A percentile compares a stretch with the other conserved stretches of the same genome.
phyloP scores from a whole-genome alignment of 2,888 invertebrate species.

The Leptodirus hochenwartii region DNA sequence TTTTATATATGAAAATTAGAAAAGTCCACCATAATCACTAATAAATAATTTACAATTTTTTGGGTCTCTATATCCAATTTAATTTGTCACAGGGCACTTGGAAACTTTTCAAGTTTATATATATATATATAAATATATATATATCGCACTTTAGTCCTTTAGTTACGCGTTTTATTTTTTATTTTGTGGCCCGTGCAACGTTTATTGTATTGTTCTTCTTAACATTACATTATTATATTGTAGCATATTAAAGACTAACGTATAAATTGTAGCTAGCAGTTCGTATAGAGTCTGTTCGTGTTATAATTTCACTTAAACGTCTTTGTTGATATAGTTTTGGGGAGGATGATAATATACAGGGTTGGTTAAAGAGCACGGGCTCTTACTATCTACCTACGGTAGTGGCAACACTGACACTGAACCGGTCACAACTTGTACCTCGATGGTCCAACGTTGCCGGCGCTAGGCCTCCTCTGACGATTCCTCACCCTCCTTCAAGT shows the following conservation, averaged over 20 bases:
- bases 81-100: constrained; percentile 17
- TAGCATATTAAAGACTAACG: constrained; percentile 28
- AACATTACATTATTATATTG: too few species aligned
- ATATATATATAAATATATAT: too few species aligned
- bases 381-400: too few species aligned
- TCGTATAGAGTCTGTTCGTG: constrained; percentile 10
- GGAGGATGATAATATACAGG: not conserved
- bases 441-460: constrained; percentile 5
- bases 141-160: constrained; percentile 16
- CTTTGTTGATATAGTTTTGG: constrained; percentile 5
- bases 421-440: not conserved
- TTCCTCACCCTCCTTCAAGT: constrained; percentile 47
- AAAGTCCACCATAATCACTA: too few species aligned
- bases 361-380: not conserved
- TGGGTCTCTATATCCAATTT: constrained; percentile 13
- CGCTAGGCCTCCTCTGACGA: constrained; percentile 18
- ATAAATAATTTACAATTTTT: constrained; percentile 16
- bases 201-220: constrained; percentile 20
- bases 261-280: constrained; percentile 25
- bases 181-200: too few species aligned
- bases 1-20: too few species aligned
- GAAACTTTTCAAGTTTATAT: constrained; percentile 13
- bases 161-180: constrained; percentile 5
- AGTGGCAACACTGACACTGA: too few species aligned
- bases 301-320: constrained; percentile 16